Evolutionary conservation across 53 echinoderm and acorn worm species (phyloP), one percentile per base, ranked within the genome.

Genomic region (Paracentrotus lividus): DNA sequence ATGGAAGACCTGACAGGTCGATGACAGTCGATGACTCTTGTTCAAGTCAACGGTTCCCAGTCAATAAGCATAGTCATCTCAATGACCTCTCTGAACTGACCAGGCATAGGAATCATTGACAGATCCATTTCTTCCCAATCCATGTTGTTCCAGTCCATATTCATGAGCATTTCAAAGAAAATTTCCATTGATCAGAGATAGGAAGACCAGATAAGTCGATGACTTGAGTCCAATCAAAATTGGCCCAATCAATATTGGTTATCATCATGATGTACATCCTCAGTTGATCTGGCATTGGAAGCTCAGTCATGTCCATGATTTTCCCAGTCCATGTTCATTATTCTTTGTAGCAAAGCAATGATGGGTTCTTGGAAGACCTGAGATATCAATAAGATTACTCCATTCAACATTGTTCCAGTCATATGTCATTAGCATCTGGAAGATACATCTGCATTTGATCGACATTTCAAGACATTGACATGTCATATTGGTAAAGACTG

Each of bases 131-230:
- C 49, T 31, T 44, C 44, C 69, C 68, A 72, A 45, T 49, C 40
- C 26, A 90, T 32, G 49, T 64, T 57, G 9, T 24, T 55, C 90
- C 90, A 92, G 38, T 78, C 81, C 58, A 78, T 92, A 29, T 8
- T 78, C 92, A 57, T 51, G 1, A 92, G 16, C 58, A 77, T 56
- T 40, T 26, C 15, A 53, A 90, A 34, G 53, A 90, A 75, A 68
- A 27, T 49, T 49, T 72, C 27, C 26, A 18, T 56, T 90, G 47
- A 20, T 68, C 53, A 72, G 90, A 18, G 38, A 90, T 42, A n/a
- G 90, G 75, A 32, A 90, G 90, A 15, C 49, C 90, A 31, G 90
- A 90, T 1, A 90, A 53, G 75, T 90, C 90, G 53, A 90, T 72
- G 13, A 65, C 66, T 16, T 90, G 69, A 27, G 31, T 49, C 69